phyloP scores from a whole-genome alignment of 2,797 vertebrate species.

The Setipinna tenuifilis region DNA sequence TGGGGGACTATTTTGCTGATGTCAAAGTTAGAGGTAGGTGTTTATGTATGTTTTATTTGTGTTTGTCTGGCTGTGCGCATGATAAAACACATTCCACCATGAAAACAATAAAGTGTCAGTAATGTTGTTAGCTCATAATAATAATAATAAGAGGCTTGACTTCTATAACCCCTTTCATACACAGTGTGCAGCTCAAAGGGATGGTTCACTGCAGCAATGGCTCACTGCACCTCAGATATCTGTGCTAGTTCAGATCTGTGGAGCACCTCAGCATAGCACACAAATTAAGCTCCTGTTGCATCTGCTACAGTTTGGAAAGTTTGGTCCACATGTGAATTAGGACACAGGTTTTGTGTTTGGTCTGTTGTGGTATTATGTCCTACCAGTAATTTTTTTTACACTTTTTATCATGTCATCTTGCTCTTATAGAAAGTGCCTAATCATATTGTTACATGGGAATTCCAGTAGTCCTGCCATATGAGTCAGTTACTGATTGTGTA shows the following conservation, averaged over 20 bases:
- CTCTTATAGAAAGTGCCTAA: too few relatives aligned
- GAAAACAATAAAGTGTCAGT: neutral
- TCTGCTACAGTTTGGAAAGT: neutral
- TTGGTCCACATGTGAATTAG: neutral
- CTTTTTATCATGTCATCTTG: too few relatives aligned
- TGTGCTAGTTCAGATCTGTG: neutral
- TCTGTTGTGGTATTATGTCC: neutral
- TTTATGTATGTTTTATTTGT: neutral
- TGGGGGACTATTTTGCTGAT: slow-evolving; percentile 86
- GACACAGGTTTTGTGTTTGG: neutral
- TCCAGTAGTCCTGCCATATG: neutral
- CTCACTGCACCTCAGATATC: neutral
- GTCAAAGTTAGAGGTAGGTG: slow-evolving; percentile 86
- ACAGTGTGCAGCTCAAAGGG: too few relatives aligned
- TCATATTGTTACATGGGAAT: too few relatives aligned
- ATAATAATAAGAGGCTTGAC: too few relatives aligned
- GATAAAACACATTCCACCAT: neutral
- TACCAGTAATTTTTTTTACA: too few relatives aligned
- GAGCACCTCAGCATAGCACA: too few relatives aligned
- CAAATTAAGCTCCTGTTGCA: neutral
- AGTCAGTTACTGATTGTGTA: neutral
- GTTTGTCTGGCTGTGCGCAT: neutral
- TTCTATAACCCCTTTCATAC: too few relatives aligned
- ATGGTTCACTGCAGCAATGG: neutral
- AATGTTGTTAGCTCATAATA: neutral